Percentiles rank a stretch among this genome's conserved stretches.
These are phyloP conservation scores for Cyclopterus lumpus DNA, from an alignment of 2,797 vertebrate species.

Conservation along the genomic window DNA sequence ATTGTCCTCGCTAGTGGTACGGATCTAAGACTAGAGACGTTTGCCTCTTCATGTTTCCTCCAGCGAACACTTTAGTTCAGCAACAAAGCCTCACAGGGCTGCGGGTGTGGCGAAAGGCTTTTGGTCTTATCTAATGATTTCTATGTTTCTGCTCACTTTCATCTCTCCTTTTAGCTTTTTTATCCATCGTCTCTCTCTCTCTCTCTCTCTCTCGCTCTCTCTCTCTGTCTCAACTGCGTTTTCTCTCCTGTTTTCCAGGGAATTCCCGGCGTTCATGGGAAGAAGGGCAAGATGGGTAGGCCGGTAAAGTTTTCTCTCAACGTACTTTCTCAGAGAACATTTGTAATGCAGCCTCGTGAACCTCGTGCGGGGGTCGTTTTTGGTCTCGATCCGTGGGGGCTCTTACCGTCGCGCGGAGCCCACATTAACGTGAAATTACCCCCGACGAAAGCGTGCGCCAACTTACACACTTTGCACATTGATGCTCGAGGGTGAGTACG, in stretches of 20 bases:
- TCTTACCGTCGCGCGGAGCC: constrained; percentile 13
- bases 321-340: constrained; percentile 88
- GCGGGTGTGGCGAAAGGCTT: neutral
- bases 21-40: neutral
- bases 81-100: neutral
- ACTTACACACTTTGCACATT: constrained; percentile 8
- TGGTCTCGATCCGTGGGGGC: constrained; percentile 51
- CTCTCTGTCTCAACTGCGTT: constrained; percentile 29
- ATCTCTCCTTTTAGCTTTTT: neutral
- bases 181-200: constrained; percentile 18
- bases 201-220: constrained; percentile 35
- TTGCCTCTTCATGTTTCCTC: neutral
- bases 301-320: constrained; percentile 99
- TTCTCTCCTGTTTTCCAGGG: constrained; percentile 83
- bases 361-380: constrained; percentile 27
- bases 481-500: neutral
- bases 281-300: constrained; percentile 99
- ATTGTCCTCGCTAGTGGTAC: neutral
- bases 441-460: constrained; percentile 30
- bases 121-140: neutral
- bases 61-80: neutral
- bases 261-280: constrained; percentile 91
- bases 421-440: constrained; percentile 42
- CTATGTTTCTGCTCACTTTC: neutral
- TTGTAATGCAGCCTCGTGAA: constrained; percentile 41